Percentiles rank a stretch among this genome's conserved stretches.
Evolutionary conservation across 2,797 vertebrate genomes (phyloP).

Genomic region (Coccyzus lansbergi): DNA sequence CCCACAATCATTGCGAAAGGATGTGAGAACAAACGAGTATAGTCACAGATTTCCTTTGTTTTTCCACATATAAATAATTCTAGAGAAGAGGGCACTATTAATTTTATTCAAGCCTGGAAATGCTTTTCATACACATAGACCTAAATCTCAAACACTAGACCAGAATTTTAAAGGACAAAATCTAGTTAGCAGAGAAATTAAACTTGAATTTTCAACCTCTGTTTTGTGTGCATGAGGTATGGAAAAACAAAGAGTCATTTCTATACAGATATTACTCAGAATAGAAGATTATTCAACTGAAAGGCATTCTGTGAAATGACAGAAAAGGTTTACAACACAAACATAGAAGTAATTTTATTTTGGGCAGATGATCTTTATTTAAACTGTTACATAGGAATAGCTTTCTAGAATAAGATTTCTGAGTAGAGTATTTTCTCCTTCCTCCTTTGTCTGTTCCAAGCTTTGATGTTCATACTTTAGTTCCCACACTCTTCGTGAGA

Average conservation of each 20-base stretch:
- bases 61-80: neutral
- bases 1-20: neutral
- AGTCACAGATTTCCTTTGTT: neutral
- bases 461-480: neutral
- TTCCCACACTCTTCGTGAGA: neutral
- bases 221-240: neutral
- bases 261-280: neutral
- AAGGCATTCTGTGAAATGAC: neutral
- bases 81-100: neutral
- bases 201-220: neutral
- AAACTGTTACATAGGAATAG: neutral
- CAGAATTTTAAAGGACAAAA: neutral
- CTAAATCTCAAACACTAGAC: neutral
- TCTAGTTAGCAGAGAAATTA: neutral
- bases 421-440: neutral
- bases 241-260: neutral
- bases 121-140: neutral
- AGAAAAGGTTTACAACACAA: neutral
- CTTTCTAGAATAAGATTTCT: neutral
- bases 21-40: neutral
- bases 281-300: neutral
- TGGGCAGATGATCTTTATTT: conserved; percentile 7
- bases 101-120: neutral
- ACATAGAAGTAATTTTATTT: neutral
- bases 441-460: neutral